Evolutionary conservation across 2,797 vertebrate species (phyloP), one percentile per base, ranked within the genome.

Genomic region (Smutsia gigantea): DNA sequence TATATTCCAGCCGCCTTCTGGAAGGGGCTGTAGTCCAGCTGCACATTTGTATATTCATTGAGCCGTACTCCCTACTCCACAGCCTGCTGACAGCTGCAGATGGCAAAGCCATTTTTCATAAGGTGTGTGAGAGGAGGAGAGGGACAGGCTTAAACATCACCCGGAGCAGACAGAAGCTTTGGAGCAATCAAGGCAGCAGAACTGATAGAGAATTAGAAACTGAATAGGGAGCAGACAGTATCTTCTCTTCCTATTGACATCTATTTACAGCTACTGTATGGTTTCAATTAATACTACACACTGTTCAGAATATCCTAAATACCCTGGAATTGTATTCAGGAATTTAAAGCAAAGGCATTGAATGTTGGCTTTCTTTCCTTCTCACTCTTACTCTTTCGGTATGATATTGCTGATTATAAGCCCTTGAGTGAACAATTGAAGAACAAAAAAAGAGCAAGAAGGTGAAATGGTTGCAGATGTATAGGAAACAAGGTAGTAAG

Each of bases 21-120:
- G 97, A 96, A 91, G 94, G 94, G 91, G 63, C 90, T 95, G 75
- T 7, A 4, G 95, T 98, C 98, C 98, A 98, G 92, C 93, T 31
- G 0, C 96, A 96, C 96, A 95, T 98, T 98, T 98, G 97, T 98
- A 95, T 97, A 98, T 98, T 98, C 98, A 98, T 86, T 98, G 98
- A 98, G 98, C 98, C 69, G 0, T 98, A 78, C 85, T 71, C 96
- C 37, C 10, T 0, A 90, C 96, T 97, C 88, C 25, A 93, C 61
- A 53, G 95, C 61, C 97, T 97, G 94, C 97, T 98, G 98, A 98
- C 98, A 98, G 98, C 97, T 98, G 97, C 98, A 98, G 97, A 98
- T 97, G 97, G 97, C 96, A 98, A 98, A 98, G 94, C 96, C 98
- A 98, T 98, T 98, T 98, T 98, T 98, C 98, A 98, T 96, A 93